Percentiles rank a stretch among this genome's conserved stretches.
Conservation (phyloP, 2,113 vertebrate genomes). For the Hipposideros armiger region DNA sequence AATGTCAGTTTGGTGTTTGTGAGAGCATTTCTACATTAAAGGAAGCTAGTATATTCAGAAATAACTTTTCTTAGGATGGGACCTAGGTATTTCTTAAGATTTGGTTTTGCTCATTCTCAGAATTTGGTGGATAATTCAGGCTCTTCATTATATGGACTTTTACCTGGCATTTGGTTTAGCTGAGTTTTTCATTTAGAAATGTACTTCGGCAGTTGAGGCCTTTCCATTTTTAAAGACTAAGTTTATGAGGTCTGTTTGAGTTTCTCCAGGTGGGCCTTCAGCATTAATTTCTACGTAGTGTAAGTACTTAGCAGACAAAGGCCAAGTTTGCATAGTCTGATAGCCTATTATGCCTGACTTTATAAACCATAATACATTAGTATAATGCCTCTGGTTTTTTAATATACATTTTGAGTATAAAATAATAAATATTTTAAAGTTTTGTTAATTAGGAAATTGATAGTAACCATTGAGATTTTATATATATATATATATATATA, state of each 20-base stretch:
- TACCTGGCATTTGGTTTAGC: neutral
- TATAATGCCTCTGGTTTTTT: neutral
- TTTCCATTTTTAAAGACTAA: neutral
- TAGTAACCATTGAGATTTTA: neutral
- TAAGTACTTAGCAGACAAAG: slow-evolving; percentile 21
- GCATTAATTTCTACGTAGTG: neutral
- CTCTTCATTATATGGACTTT: neutral
- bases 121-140: neutral
- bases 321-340: neutral
- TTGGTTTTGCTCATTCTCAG: slow-evolving; percentile 7
- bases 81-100: neutral
- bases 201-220: neutral
- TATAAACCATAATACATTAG: neutral
- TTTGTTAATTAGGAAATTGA: slow-evolving; percentile 35
- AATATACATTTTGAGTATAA: slow-evolving; percentile 42
- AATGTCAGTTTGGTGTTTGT: neutral
- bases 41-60: slow-evolving; percentile 7
- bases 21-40: neutral
- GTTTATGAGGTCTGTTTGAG: neutral
- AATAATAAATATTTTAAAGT: slow-evolving; percentile 36
- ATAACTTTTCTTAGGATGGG: neutral
- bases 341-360: neutral
- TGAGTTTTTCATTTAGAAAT: neutral
- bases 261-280: slow-evolving; percentile 18
- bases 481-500: no score